Evolutionary conservation across 2,113 vertebrate species (phyloP), one percentile per base, ranked within the genome.

Genomic region (Paracyprichromis sp.): DNA sequence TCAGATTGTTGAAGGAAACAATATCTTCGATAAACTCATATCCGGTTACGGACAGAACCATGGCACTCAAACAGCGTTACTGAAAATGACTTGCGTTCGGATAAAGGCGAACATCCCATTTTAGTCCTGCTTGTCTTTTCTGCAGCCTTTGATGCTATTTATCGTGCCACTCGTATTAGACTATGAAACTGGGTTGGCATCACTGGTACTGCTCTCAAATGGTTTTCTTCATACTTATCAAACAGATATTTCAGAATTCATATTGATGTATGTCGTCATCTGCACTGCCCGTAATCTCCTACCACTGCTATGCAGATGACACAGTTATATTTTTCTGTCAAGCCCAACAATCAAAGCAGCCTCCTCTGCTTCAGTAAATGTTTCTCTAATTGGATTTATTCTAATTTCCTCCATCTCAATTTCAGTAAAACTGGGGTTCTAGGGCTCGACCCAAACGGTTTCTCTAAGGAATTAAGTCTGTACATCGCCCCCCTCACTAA

Each of bases 51-150:
- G 4, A 38, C 10, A 38, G 31, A n/a, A 38, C 6, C 31, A 38
- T 0, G 31, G 0, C 0, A 66, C 31, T 66, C 61, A 66, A 63
- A 36, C 0, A 38, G 19, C 34, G 0, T 66, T 66, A 38, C 10
- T n/a, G 34, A 66, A 38, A 36, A 7, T 36, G 4, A 36, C 31
- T 66, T 66, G 6, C 10, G 1, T 12, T 66, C 3, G 1, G 61
- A 66, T 3, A 38, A 66, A 38, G 19, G 34, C 5, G 19, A n/a
- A 66, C 4, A n/a, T 38, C 2, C 31, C 61, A 66, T 38, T 66
- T 38, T 38, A 66, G 19, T n/a, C 17, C 34, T 38, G 19, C 34
- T 38, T 38, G 10, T 38, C 4, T 66, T 38, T 38, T 66, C 19
- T 66, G 34, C 61, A 36, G 4, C 31, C 17, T 12, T 66, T 66